These are phyloP conservation scores for Helobdella robusta DNA, from an alignment of 2,888 invertebrate species.

Conservation along the genomic window DNA sequence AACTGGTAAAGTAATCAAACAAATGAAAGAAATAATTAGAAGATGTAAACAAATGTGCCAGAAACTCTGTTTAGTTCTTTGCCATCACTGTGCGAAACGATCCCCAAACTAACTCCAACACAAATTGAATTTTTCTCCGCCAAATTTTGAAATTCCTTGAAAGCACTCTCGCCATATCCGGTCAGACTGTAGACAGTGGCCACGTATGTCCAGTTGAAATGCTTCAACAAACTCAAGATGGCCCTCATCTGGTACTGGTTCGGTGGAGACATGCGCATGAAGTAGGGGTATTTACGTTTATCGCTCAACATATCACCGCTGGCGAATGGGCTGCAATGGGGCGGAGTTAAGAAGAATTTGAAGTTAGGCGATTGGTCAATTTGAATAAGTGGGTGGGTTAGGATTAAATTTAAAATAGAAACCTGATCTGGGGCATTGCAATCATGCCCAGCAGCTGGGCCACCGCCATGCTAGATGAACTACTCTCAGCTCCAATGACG, in stretches of 20 bases:
- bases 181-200: conserved; percentile 67
- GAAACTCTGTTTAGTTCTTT: too few relatives aligned
- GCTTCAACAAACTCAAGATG: conserved; percentile 37
- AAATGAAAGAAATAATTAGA: too few relatives aligned
- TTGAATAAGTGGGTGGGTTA: too few relatives aligned
- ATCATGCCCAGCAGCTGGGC: conserved; percentile 40
- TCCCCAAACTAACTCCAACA: conserved; percentile 37
- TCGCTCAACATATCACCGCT: conserved; percentile 41
- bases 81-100: conserved; percentile 10
- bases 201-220: conserved; percentile 65
- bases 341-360: background rate
- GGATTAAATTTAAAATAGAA: background rate
- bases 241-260: conserved; percentile 39
- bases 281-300: conserved; percentile 40
- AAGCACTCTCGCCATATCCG: conserved; percentile 40
- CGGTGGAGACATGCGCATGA: conserved; percentile 42
- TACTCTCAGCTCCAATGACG: conserved; percentile 41
- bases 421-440: conserved; percentile 39
- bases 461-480: conserved; percentile 39
- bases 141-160: conserved; percentile 33
- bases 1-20: too few relatives aligned
- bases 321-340: conserved; percentile 37
- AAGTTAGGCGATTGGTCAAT: too few relatives aligned
- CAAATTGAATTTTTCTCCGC: conserved; percentile 35
- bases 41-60: too few relatives aligned